phyloP scores from a whole-genome alignment of 2,797 vertebrate species.

The Galaxias olidus region DNA sequence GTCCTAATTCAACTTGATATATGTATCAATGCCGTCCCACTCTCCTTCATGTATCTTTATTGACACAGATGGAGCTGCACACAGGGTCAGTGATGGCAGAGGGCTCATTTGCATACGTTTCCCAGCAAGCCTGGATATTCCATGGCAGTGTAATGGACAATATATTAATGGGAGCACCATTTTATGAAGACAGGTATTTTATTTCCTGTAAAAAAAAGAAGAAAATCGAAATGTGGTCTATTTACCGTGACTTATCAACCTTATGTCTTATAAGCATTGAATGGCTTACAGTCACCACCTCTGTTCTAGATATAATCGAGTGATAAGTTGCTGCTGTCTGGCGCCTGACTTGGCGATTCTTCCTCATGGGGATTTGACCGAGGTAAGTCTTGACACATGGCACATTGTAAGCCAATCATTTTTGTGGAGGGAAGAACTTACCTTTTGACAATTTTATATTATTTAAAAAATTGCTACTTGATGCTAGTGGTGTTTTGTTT shows the following conservation, averaged over 20 bases:
- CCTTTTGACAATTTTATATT: too few species aligned
- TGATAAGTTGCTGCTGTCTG: slow-evolving; percentile 45
- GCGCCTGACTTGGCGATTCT: slow-evolving; percentile 49
- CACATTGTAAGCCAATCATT: too few species aligned
- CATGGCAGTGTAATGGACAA: slow-evolving; percentile 64
- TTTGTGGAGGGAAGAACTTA: too few species aligned
- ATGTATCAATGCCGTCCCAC: too few species aligned
- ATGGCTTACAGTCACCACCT: background rate
- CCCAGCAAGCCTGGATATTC: slow-evolving; percentile 72
- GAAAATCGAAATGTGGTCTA: too few species aligned
- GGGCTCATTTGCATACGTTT: slow-evolving; percentile 59
- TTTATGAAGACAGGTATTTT: slow-evolving; percentile 58
- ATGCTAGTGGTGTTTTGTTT: too few species aligned
- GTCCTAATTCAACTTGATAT: too few species aligned
- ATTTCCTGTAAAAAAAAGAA: too few species aligned
- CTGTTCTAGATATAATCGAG: slow-evolving; percentile 48
- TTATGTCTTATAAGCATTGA: too few species aligned
- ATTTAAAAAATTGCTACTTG: too few species aligned
- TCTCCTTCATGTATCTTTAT: background rate
- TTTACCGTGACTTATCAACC: too few species aligned
- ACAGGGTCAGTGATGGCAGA: slow-evolving; percentile 43
- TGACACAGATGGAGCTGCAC: slow-evolving; percentile 54
- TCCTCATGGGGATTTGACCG: slow-evolving; percentile 55
- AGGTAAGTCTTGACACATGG: slow-evolving; percentile 34
- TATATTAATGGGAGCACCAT: slow-evolving; percentile 64